Base-by-base conservation (phyloP, 1,140 invertebrate genomes). In the Schlechtendalia chinensis region DNA sequence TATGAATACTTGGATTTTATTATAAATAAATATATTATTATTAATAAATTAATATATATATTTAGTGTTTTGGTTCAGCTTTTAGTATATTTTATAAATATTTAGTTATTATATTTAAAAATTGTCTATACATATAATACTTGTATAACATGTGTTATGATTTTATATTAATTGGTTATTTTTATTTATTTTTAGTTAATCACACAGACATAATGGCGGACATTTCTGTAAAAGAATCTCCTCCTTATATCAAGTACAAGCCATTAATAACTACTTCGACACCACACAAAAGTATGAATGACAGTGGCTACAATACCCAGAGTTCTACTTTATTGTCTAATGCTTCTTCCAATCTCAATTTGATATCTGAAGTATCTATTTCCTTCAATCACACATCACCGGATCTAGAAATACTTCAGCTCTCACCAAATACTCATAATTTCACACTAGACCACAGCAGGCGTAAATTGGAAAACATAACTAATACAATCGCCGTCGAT, bases 241-340 rank as follows among this genome's bases (percentile, higher is more conserved):
- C 74, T 19, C 29, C 22, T 58, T 47, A 47, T 14, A 59, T 27
- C 69, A 72, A 72, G 16, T 72, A 61, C 11, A 63, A 47, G 24
- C 27, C 75, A 47, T 29, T 79, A 45, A 32, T 75, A 81, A 54
- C 22, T 47, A 69, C 71, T 5, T 79, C 82, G 69, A 72, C 80
- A 22, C 82, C 82, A 47, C 50, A 81, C 29, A 83, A 81, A 80
- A 74, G 54, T 29, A 56, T 81, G 58, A 45, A 80, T 24, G 82
- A 83, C 71, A 81, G 80, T 65, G 82, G 82, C 1, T 83, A 82
- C 32, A n/a, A 54, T 29, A 82, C 81, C n/a, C 50, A 63, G n/a
- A 54, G 59, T 77, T 74, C 45, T 11, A 74, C 45, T 39, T 1
- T 53, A 58, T 50, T 8, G 32, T 39, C 29, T 63, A 71, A n/a